Conservation (phyloP, 1,140 invertebrate genomes). For the Agrilus planipennis region DNA sequence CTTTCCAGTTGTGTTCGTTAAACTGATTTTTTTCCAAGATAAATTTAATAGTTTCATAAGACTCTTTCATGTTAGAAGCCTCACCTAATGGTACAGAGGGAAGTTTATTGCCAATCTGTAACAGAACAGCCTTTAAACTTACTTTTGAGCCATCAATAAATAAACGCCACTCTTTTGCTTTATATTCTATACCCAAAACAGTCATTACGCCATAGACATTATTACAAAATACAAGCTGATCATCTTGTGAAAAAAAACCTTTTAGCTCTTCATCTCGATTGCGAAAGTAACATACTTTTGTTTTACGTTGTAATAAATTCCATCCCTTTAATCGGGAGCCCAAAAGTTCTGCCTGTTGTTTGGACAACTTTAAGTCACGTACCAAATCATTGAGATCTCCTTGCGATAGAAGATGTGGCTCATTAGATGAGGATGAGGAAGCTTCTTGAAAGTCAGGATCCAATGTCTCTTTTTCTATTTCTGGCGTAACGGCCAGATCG, state of each 20-base stretch:
- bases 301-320: constrained; percentile 3
- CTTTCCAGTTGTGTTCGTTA: too few relatives aligned
- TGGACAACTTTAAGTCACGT: constrained; percentile 3
- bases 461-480: too few relatives aligned
- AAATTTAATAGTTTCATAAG: too few relatives aligned
- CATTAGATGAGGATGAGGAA: too few relatives aligned
- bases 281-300: constrained; percentile 5
- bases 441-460: too few relatives aligned
- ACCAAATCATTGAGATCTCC: constrained; percentile 2
- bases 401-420: constrained; percentile 5
- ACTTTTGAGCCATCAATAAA: constrained; percentile 6
- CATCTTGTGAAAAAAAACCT: neutral
- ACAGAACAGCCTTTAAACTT: neutral
- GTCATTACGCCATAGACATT: neutral
- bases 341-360: constrained; percentile 3
- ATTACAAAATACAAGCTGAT: neutral
- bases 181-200: neutral
- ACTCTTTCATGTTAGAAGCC: too few relatives aligned
- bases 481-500: too few relatives aligned
- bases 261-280: constrained; percentile 3
- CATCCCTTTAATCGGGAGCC: constrained; percentile 3
- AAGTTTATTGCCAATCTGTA: constrained; percentile 6
- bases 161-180: constrained; percentile 3
- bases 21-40: too few relatives aligned
- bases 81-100: too few relatives aligned